These are phyloP conservation scores for Xylocampa areola DNA, from an alignment of 2,888 invertebrate genomes.

Conservation along the genomic window DNA sequence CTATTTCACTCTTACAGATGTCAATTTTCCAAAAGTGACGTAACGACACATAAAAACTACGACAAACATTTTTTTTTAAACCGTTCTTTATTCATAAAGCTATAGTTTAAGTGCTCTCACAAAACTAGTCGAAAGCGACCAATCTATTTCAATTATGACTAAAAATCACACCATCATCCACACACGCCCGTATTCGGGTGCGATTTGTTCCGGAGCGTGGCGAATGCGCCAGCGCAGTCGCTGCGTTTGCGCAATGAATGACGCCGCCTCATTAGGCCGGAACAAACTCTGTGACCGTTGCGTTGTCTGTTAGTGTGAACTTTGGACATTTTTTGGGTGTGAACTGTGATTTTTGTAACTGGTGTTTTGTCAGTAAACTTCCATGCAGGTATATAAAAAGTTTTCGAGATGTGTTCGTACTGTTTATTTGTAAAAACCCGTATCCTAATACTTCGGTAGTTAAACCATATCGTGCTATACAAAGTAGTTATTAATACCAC, in stretches of 20 bases:
- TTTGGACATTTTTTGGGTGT: conserved; percentile 45
- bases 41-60: neutral
- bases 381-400: conserved; percentile 10
- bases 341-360: conserved; percentile 44
- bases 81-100: conserved; percentile 8
- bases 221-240: conserved; percentile 81
- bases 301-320: conserved; percentile 55
- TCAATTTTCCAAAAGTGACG: too few relatives aligned
- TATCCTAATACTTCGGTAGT: too few relatives aligned
- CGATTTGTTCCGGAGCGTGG: conserved; percentile 84
- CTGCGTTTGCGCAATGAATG: conserved; percentile 81
- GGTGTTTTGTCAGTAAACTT: conserved; percentile 38
- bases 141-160: conserved; percentile 61
- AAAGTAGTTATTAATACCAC: too few relatives aligned
- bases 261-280: conserved; percentile 83
- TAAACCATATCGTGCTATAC: too few relatives aligned
- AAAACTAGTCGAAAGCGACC: conserved; percentile 41
- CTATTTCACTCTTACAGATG: too few relatives aligned
- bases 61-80: neutral
- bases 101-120: conserved; percentile 28
- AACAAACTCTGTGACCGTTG: conserved; percentile 73
- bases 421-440: neutral
- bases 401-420: conserved; percentile 1
- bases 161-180: conserved; percentile 76
- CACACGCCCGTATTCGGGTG: conserved; percentile 79